Base-by-base conservation (phyloP, 1,140 invertebrate species). In the Zaprionus nigranus region DNA sequence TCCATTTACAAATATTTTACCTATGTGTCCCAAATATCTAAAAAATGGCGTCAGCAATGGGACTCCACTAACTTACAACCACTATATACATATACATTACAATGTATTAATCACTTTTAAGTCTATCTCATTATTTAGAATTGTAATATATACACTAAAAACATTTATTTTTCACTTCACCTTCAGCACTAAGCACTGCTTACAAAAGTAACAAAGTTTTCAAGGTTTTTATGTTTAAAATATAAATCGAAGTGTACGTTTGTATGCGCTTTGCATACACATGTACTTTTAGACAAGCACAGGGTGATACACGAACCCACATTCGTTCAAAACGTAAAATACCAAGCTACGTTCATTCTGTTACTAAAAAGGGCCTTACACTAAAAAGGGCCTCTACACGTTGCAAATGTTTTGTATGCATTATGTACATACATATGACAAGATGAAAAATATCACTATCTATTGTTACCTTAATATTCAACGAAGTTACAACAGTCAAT, bases 1-100 rank as follows among this genome's bases (percentile, higher is more conserved):
- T 85, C 82, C 82, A 85, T 85, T 73, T 85, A 85, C 75, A 81
- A 75, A 63, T 69, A 60, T 51, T 75, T 66, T 69, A 75, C 80
- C 72, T 85, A 53, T 17, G 53, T 65, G 62, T 65, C 74, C 62
- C 43, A 70, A 53, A 72, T 65, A 65, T 70, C 28, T 69, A 66
- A 72, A 60, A 85, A 81, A 85, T 85, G 82, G 82, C 82, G 82
- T 75, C 75, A 63, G 46, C 43, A 58, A 84, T 57, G 51, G 66
- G 57, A 73, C 63, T 74, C 54, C 61, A 60, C 54, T 65, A 69
- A 74, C 56, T 69, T 69, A 75, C 72, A 59, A 51, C 46, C 46
- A 11, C 17, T 34, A 49, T 66, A 75, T 63, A 53, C 62, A 69
- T 75, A 22, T 34, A 58, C 56, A 69, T 61, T 38, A 26, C 24